phyloP scores from a whole-genome alignment of 2,113 vertebrate species.

The Struthidea cinerea region DNA sequence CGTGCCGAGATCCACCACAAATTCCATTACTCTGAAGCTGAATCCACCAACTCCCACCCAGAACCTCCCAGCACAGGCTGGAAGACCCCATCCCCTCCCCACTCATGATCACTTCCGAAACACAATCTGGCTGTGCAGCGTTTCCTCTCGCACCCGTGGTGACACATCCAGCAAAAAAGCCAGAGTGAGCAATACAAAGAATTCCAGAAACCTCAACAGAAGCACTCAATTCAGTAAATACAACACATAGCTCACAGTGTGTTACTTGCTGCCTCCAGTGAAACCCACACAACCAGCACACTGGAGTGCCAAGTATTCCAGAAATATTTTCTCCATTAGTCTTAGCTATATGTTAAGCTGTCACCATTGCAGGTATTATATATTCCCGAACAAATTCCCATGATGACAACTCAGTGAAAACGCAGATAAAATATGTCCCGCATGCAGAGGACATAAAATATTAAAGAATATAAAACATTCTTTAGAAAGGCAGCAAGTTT shows the following conservation, averaged over 20 bases:
- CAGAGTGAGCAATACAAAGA: not conserved
- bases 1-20: not conserved
- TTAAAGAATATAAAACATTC: not conserved
- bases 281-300: not conserved
- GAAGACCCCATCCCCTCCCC: not conserved
- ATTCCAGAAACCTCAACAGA: not conserved
- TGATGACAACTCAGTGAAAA: not conserved
- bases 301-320: slow-evolving; percentile 6
- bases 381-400: not conserved
- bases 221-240: not conserved
- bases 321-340: slow-evolving; percentile 34
- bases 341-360: not conserved
- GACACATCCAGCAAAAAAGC: not conserved
- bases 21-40: not conserved
- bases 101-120: not conserved
- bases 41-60: not conserved
- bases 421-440: not conserved
- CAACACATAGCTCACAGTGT: not conserved
- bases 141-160: accelerated
- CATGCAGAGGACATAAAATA: slow-evolving; percentile 2
- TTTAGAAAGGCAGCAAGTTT: not conserved
- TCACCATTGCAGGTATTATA: not conserved
- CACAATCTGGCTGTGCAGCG: not conserved
- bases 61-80: not conserved
- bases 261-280: slow-evolving; percentile 2